phyloP scores from a whole-genome alignment of 2,113 vertebrate genomes.

The Lepus americanus region DNA sequence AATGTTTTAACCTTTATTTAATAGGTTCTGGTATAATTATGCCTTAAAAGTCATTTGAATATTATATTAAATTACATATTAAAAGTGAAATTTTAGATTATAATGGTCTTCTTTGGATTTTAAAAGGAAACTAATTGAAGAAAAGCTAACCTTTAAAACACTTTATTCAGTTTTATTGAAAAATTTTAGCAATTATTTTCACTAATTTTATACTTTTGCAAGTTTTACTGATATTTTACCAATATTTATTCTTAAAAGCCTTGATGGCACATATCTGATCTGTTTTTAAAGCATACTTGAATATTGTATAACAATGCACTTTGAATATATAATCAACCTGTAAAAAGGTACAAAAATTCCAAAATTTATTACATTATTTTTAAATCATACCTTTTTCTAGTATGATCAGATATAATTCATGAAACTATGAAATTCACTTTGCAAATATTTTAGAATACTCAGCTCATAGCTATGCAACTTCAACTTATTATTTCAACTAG shows the following conservation, averaged over 20 bases:
- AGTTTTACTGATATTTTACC: background rate
- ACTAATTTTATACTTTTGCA: background rate
- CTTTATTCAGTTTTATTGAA: background rate
- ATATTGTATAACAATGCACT: background rate
- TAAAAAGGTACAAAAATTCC: background rate
- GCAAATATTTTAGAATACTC: background rate
- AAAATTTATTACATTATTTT: background rate
- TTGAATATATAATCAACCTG: background rate
- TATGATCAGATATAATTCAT: background rate
- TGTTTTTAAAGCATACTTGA: background rate
- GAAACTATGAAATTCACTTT: background rate
- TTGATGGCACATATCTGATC: background rate
- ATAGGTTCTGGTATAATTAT: background rate
- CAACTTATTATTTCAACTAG: background rate
- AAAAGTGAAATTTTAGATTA: slow-evolving; percentile 13
- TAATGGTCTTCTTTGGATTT: background rate
- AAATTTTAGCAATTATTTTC: background rate
- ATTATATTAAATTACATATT: slow-evolving; percentile 30
- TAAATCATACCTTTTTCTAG: background rate
- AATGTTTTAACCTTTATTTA: background rate
- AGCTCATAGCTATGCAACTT: background rate
- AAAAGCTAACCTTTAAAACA: background rate
- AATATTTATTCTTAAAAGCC: background rate
- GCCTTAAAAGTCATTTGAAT: background rate
- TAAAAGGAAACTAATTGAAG: background rate